These are phyloP conservation scores for Rhagologus leucostigma DNA, from an alignment of 2,113 vertebrate species.

Conservation along the genomic window DNA sequence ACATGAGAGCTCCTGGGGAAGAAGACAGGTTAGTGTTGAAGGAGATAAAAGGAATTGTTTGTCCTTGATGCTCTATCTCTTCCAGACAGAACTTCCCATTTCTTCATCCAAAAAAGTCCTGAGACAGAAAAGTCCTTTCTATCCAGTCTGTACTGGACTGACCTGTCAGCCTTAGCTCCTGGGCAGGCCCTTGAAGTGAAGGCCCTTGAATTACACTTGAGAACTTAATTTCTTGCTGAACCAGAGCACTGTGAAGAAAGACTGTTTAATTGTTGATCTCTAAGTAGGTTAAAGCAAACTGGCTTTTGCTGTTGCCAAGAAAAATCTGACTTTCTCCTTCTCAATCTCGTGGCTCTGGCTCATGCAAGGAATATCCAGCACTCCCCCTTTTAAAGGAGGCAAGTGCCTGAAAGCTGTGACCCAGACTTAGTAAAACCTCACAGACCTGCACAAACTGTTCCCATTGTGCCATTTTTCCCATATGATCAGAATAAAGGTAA, in stretches of 20 bases:
- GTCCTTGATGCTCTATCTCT: neutral
- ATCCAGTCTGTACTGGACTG: neutral
- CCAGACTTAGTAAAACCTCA: neutral
- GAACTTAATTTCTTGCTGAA: neutral
- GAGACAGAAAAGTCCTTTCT: neutral
- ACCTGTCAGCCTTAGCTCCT: neutral
- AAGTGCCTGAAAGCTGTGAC: neutral
- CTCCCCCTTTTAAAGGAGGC: neutral
- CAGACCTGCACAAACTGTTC: neutral
- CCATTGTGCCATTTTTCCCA: neutral
- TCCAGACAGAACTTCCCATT: neutral
- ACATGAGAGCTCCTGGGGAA: neutral
- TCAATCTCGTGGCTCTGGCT: neutral
- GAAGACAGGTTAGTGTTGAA: neutral
- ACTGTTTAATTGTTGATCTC: neutral
- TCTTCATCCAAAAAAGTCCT: neutral
- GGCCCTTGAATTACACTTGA: neutral
- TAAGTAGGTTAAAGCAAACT: neutral
- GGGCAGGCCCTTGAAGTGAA: neutral
- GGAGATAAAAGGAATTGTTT: neutral
- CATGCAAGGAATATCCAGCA: neutral
- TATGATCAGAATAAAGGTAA: neutral
- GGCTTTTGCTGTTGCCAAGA: neutral
- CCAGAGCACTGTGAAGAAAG: neutral
- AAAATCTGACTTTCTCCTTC: neutral